A percentile compares a stretch with the other conserved stretches of the same genome.
These are phyloP conservation scores for Steinernema khuongi DNA, from an alignment of 1,140 invertebrate species.

Conservation along the genomic window DNA sequence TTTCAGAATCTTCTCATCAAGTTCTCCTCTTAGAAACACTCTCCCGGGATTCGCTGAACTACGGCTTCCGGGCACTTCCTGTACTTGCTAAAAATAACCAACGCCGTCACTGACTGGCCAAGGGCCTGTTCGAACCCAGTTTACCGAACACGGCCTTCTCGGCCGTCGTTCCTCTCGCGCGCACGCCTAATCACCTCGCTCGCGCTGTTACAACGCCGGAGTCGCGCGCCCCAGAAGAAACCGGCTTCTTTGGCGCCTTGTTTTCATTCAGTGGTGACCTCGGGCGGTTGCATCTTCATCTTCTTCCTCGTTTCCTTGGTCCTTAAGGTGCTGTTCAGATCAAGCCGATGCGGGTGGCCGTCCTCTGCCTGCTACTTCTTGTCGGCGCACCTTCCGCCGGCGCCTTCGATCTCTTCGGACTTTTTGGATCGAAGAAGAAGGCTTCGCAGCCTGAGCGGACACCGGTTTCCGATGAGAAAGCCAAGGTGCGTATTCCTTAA, in stretches of 20 bases:
- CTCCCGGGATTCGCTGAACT: no score
- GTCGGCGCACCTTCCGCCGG: neutral
- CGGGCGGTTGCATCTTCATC: neutral
- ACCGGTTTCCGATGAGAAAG: constrained; percentile 48
- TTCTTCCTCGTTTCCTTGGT: neutral
- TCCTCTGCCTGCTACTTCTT: neutral
- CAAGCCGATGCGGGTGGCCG: constrained; percentile 8
- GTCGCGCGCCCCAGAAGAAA: neutral
- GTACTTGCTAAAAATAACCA: no score
- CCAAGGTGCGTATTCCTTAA: constrained; percentile 38
- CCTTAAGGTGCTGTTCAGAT: neutral
- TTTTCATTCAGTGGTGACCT: neutral
- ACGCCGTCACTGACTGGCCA: no score
- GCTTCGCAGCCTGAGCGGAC: neutral
- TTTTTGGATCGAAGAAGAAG: neutral
- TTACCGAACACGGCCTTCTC: neutral
- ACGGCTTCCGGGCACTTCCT: no score
- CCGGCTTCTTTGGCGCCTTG: constrained; percentile 8
- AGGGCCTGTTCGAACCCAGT: no score
- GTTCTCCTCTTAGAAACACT: no score
- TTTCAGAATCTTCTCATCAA: no score
- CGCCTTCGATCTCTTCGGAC: neutral
- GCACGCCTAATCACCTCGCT: no score
- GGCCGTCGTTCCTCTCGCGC: neutral
- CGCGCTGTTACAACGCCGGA: neutral